Conservation (phyloP, 2,797 vertebrate genomes). For the Diplodus puntazzo region DNA sequence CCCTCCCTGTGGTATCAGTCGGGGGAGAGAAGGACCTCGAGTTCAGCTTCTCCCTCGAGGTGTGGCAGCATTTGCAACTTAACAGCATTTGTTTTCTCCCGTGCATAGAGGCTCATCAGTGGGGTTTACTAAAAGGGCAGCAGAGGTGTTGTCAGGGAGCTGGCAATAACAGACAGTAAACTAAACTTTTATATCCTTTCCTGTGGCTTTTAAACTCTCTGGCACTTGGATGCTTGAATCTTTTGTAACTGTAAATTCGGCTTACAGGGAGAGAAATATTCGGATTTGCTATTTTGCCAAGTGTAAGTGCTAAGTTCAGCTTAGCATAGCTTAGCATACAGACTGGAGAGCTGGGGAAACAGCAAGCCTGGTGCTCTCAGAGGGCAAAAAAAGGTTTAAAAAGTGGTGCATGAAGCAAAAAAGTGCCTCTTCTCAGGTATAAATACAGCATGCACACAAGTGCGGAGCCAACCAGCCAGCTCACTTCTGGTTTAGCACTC, state of each 20-base stretch:
- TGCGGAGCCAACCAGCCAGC: too few relatives aligned
- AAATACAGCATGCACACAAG: too few relatives aligned
- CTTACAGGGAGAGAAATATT: neutral
- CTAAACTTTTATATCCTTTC: neutral
- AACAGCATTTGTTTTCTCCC: slow-evolving; percentile 32
- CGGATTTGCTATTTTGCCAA: neutral
- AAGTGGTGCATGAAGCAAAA: too few relatives aligned
- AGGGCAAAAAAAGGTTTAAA: neutral
- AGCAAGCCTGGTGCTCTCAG: neutral
- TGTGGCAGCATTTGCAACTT: slow-evolving; percentile 11
- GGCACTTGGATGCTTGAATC: neutral
- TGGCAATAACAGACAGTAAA: slow-evolving; percentile 4
- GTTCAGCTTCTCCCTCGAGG: neutral
- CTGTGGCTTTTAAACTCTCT: slow-evolving; percentile 6
- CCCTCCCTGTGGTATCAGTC: neutral
- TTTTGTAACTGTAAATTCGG: neutral
- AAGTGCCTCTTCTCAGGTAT: too few relatives aligned
- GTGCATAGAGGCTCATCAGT: slow-evolving; percentile 8
- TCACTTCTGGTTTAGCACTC: too few relatives aligned
- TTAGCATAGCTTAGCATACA: neutral
- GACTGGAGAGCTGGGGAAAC: neutral
- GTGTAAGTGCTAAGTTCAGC: neutral
- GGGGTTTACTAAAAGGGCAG: neutral
- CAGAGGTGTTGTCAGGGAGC: slow-evolving; percentile 14
- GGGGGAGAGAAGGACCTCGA: neutral